A percentile compares a stretch with the other conserved stretches of the same genome.
phyloP scores from a whole-genome alignment of 2,888 invertebrate species.

The Macrosiphum euphorbiae region DNA sequence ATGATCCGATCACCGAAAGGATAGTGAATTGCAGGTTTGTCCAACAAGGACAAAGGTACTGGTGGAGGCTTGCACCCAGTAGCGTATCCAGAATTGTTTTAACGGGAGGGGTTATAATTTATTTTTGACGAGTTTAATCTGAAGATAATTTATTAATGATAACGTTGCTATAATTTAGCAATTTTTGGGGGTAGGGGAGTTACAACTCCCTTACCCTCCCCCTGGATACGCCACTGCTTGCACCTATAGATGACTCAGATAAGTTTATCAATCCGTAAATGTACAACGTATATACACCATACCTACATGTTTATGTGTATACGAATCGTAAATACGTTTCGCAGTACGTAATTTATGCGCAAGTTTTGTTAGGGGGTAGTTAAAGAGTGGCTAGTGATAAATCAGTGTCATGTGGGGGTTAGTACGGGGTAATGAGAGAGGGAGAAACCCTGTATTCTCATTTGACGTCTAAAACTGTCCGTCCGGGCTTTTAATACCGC shows the following conservation, averaged over 20 bases:
- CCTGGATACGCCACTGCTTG: background rate
- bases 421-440: background rate
- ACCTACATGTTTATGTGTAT: background rate
- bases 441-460: conserved; percentile 36
- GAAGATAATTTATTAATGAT: no score
- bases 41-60: background rate
- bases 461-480: conserved; percentile 61
- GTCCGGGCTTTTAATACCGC: conserved; percentile 61
- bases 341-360: conserved; percentile 48
- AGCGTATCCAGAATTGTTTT: no score
- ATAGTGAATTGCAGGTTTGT: background rate
- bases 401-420: conserved; percentile 52
- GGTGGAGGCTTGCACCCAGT: background rate
- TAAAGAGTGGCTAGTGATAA: conserved; percentile 58
- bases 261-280: conserved; percentile 29
- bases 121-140: no score
- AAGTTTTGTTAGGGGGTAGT: conserved; percentile 46
- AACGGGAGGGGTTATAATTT: no score
- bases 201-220: no score
- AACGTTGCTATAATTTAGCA: no score
- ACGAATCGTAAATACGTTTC: conserved; percentile 15
- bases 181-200: no score
- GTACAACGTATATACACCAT: background rate
- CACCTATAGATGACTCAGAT: background rate
- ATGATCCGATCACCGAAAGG: background rate